phyloP scores from a whole-genome alignment of 2,113 vertebrate species.

The Aegithalos caudatus region DNA sequence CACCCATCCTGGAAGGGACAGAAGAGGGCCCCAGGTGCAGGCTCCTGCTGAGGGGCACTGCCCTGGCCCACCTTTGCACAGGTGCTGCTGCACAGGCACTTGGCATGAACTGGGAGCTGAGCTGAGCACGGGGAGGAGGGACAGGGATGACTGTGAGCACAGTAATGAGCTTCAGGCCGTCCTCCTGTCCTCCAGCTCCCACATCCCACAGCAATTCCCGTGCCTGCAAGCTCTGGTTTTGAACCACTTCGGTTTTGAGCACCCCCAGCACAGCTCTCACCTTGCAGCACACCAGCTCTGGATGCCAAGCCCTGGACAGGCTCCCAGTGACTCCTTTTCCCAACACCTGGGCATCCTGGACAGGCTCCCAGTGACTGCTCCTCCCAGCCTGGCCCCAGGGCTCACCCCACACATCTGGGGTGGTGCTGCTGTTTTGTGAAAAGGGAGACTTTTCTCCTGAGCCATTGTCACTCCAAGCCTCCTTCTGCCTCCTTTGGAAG shows the following conservation, averaged over 20 bases:
- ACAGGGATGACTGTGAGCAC: fast-evolving
- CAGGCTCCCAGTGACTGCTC: background rate
- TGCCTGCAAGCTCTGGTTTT: background rate
- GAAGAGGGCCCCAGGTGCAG: background rate
- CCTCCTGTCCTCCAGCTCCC: background rate
- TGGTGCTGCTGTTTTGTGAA: background rate
- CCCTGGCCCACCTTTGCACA: background rate
- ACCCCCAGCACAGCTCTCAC: fast-evolving
- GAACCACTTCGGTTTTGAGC: background rate
- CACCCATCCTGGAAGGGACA: background rate
- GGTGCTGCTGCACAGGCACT: background rate
- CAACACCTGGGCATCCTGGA: background rate
- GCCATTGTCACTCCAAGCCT: background rate
- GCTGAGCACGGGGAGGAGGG: background rate
- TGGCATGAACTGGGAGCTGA: background rate
- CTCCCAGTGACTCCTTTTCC: background rate
- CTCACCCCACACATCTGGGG: background rate
- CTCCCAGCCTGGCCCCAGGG: fast-evolving
- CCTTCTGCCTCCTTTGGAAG: background rate
- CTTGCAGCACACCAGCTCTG: background rate
- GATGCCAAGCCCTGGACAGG: fast-evolving
- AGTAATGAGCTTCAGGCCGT: background rate
- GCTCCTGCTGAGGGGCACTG: background rate
- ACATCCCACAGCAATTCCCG: background rate
- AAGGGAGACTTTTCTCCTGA: background rate